Evolutionary conservation across 2,888 invertebrate species (phyloP).

Genomic region (Tiliacea citrago): DNA sequence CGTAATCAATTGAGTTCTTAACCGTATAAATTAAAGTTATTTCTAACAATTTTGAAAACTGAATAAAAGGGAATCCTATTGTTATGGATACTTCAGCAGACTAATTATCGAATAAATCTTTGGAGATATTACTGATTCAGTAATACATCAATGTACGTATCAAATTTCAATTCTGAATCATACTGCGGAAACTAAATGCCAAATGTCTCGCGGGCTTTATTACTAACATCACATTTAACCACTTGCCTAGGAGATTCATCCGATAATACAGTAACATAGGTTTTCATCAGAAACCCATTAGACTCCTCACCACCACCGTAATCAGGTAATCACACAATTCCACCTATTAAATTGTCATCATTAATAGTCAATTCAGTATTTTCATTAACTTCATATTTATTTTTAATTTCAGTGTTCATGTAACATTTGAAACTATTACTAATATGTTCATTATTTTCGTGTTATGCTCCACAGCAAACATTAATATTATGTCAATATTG

Average conservation of each 20-base stretch:
- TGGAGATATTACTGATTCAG: neutral
- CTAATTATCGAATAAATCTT: neutral
- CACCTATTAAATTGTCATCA: slow-evolving; percentile 12
- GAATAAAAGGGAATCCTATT: neutral
- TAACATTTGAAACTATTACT: slow-evolving; percentile 2
- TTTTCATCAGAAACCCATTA: slow-evolving; percentile 26
- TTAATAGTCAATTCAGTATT: slow-evolving; percentile 12
- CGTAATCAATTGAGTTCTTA: no score
- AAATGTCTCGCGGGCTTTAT: neutral
- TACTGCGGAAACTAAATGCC: neutral
- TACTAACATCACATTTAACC: neutral
- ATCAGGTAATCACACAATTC: slow-evolving; percentile 20
- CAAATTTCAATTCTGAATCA: neutral
- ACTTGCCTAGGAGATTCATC: neutral
- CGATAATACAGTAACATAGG: neutral
- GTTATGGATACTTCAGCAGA: neutral
- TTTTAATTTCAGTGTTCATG: neutral
- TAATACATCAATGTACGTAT: neutral
- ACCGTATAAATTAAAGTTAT: neutral
- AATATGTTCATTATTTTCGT: slow-evolving; percentile 30
- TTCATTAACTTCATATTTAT: slow-evolving; percentile 36
- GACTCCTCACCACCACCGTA: neutral
- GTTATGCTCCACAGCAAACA: slow-evolving; percentile 7
- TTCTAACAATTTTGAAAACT: neutral
- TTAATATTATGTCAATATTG: slow-evolving; percentile 21